Evolutionary conservation across 2,888 invertebrate species (phyloP).

Genomic region (Leptinotarsa tumamoca): DNA sequence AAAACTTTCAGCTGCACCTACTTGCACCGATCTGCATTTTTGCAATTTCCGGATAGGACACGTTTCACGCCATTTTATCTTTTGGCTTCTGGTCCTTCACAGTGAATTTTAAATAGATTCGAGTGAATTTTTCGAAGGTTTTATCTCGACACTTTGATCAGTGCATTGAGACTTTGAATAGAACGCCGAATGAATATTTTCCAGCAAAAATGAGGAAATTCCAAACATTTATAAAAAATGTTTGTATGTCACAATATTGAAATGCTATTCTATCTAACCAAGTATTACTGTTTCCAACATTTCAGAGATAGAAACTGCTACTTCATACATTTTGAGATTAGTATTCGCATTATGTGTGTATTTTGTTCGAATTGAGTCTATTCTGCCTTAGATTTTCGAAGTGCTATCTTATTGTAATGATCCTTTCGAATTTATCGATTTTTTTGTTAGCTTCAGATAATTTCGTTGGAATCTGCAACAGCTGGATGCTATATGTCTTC

Average conservation of each 20-base stretch:
- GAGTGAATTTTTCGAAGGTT: not conserved
- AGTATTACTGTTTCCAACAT: too few species aligned
- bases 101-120: constrained; percentile 12
- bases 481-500: not conserved
- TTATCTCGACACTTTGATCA: constrained; percentile 16
- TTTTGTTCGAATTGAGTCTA: too few species aligned
- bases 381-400: too few species aligned
- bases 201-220: not conserved
- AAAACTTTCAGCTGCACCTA: not conserved
- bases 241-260: too few species aligned
- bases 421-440: too few species aligned
- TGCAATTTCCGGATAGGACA: constrained; percentile 16
- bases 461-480: not conserved
- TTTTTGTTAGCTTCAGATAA: too few species aligned
- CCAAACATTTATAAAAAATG: not conserved
- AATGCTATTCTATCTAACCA: too few species aligned
- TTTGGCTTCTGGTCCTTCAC: constrained; percentile 4
- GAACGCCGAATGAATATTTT: not conserved
- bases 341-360: too few species aligned
- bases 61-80: not conserved
- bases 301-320: too few species aligned
- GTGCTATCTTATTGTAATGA: too few species aligned
- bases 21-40: constrained; percentile 2
- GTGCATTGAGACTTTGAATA: not conserved
- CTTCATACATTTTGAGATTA: too few species aligned